phyloP scores from a whole-genome alignment of 2,888 invertebrate genomes.

The Boloria euphrosyne region DNA sequence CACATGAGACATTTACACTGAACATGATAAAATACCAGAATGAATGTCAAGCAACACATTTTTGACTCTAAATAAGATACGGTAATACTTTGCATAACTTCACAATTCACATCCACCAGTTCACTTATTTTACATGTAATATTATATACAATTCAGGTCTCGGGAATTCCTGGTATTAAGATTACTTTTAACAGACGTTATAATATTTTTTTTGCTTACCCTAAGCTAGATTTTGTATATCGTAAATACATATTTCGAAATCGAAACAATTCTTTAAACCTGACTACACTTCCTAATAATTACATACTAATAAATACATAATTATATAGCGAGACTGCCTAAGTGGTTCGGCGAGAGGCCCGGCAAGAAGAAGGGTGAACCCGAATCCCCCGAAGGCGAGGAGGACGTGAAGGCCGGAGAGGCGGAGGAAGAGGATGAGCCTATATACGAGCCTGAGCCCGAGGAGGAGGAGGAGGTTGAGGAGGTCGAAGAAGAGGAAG shows the following conservation, averaged over 20 bases:
- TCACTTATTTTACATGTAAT: neutral
- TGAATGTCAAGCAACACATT: neutral
- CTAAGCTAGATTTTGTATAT: too few species aligned
- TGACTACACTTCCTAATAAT: neutral
- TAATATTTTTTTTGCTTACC: too few species aligned
- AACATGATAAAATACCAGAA: neutral
- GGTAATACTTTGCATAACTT: neutral
- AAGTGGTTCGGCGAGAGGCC: constrained; percentile 98
- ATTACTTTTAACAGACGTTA: too few species aligned
- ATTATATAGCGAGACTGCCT: constrained; percentile 90
- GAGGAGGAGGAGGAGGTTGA: constrained; percentile 88
- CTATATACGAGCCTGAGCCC: constrained; percentile 85
- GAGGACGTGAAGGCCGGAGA: constrained; percentile 89
- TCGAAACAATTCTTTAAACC: neutral
- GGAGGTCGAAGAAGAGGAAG: constrained; percentile 87
- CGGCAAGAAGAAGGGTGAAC: constrained; percentile 94
- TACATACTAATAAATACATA: neutral
- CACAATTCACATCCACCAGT: constrained; percentile 6
- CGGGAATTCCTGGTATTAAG: too few species aligned
- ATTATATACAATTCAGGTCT: neutral
- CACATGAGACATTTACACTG: constrained; percentile 13
- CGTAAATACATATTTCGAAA: too few species aligned
- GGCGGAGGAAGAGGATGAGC: constrained; percentile 87
- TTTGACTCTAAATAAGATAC: too few species aligned
- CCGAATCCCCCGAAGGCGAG: constrained; percentile 95